These are phyloP conservation scores for Charaxes varanes DNA, from an alignment of 1,140 invertebrate species.

Conservation along the genomic window DNA sequence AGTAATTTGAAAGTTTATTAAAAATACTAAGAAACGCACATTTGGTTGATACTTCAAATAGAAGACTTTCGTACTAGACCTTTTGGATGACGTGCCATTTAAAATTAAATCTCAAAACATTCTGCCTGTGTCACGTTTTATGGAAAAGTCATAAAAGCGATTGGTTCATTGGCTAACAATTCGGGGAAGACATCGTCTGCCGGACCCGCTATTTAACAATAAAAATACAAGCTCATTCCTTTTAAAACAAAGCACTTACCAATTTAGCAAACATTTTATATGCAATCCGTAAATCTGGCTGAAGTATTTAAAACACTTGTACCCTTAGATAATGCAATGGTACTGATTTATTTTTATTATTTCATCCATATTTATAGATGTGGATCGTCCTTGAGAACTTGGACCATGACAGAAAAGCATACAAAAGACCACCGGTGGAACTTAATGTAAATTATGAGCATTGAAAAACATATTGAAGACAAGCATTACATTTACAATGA, in stretches of 20 bases:
- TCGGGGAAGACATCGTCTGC: no score
- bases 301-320: conserved; percentile 4
- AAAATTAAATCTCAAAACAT: no score
- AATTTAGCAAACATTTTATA: conserved; percentile 54
- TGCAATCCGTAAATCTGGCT: neutral
- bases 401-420: conserved; percentile 54
- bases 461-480: conserved; percentile 42
- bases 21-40: no score
- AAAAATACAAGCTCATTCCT: no score
- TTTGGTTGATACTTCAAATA: no score
- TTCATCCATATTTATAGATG: conserved; percentile 53
- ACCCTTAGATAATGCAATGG: conserved; percentile 13
- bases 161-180: no score
- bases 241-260: conserved; percentile 51
- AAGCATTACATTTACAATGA: conserved; percentile 54
- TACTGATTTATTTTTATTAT: conserved; percentile 48
- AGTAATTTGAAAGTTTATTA: no score
- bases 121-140: no score
- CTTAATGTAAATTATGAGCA: conserved; percentile 58
- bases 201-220: no score
- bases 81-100: no score
- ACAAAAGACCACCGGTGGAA: conserved; percentile 48
- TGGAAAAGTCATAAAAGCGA: no score
- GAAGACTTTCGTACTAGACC: no score
- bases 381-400: conserved; percentile 44